Base-by-base conservation (phyloP, 2,888 invertebrate genomes). In the Drosophila yooni region DNA sequence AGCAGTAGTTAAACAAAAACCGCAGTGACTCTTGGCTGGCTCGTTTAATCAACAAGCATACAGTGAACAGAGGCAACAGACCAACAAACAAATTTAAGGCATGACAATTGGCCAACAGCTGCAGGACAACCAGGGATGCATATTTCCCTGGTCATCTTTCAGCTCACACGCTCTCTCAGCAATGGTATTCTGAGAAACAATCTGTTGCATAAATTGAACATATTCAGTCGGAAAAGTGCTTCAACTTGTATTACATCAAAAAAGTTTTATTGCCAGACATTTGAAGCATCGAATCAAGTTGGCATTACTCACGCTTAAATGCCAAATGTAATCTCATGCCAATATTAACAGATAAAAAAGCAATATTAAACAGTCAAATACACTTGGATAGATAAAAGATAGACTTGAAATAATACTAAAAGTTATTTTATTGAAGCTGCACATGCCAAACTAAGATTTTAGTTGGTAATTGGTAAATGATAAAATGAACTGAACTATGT, bases 291-390 rank as follows among this genome's bases (percentile, higher is more conserved):
- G n/a, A 40, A 33, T 48, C 38, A 13, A 60, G 58, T 48, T 51
- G 29, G 18, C 21, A 51, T 57, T 68, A 59, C 67, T 63, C 43
- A 62, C 70, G 58, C 64, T 68, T 67, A 57, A 69, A 69, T 68
- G 61, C 68, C 63, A 54, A 68, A 74, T 79, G 70, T 57, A 72
- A 70, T 76, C 74, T 83, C 75, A 70, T 59, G 66, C 61, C 51
- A 70, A 52, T 38, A 61, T 15, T 36, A 52, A 56, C 54, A 50
- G 48, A 54, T 65, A 61, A 3, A 34, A 18, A 34, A 50, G 1
- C 43, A 38, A 52, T 48, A 56, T 33, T 25, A 27, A 66, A 27
- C 43, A n/a, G 18, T 8, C 38, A 18, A 8, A 38, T 18, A 18
- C 18, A 38, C 38, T 36, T 36, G 7, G 18, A n/a, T 21, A 21